phyloP scores from a whole-genome alignment of 2,113 vertebrate genomes.

The Fregata magnificens region DNA sequence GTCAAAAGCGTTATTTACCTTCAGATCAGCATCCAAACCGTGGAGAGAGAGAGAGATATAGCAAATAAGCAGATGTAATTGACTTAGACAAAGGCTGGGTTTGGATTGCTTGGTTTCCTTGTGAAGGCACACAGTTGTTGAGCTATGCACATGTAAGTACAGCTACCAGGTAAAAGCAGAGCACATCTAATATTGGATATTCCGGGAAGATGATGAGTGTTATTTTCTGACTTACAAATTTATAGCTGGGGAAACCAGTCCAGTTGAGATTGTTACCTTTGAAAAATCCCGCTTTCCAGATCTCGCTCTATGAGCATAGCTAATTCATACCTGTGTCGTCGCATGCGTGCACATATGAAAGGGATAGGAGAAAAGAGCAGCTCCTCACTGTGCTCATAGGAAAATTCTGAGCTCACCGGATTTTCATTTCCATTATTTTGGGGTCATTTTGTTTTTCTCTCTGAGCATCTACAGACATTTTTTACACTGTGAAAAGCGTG shows the following conservation, averaged over 20 bases:
- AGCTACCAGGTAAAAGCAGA: not conserved
- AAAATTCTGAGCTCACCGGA: not conserved
- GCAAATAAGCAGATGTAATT: not conserved
- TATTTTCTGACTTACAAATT: not conserved
- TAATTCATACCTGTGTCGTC: not conserved
- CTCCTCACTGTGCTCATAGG: not conserved
- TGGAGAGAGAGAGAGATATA: not conserved
- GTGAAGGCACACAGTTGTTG: not conserved
- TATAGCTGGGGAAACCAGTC: not conserved
- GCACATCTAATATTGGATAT: not conserved
- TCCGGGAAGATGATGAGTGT: not conserved
- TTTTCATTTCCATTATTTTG: not conserved
- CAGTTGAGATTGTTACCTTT: not conserved
- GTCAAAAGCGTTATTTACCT: not conserved
- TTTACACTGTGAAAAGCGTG: not conserved
- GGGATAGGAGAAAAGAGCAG: not conserved
- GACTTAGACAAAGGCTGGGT: not conserved
- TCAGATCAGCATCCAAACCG: not conserved
- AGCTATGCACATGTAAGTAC: not conserved
- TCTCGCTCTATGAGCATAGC: not conserved
- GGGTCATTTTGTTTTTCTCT: not conserved
- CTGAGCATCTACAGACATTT: not conserved
- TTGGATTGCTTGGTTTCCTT: not conserved
- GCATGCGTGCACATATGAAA: fast-evolving
- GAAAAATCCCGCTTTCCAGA: not conserved